phyloP scores from a whole-genome alignment of 64 coral and sea anemone genomes.

The Actinia equina region DNA sequence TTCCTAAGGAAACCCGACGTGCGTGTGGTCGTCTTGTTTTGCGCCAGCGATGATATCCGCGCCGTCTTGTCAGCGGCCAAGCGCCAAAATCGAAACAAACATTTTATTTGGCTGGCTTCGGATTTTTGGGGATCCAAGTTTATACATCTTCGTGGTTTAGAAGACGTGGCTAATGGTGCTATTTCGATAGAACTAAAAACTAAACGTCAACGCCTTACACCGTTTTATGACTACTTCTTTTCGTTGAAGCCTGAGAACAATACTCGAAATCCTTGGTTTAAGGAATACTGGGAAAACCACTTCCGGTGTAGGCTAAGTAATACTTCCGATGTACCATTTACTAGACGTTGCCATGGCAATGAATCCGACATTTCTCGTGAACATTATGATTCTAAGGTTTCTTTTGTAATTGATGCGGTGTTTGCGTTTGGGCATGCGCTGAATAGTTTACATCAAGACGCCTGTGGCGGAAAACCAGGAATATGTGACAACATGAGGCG shows the following conservation, averaged over 20 bases:
- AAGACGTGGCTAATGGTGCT: constrained; percentile 61
- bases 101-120: constrained; percentile 75
- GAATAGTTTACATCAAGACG: constrained; percentile 46
- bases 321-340: not conserved
- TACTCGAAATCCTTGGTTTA: constrained; percentile 87
- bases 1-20: constrained; percentile 36
- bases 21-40: constrained; percentile 82
- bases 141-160: constrained; percentile 52
- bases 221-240: constrained; percentile 68
- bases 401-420: constrained; percentile 87
- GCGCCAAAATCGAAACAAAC: constrained; percentile 14
- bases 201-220: constrained; percentile 19
- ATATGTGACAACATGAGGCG: constrained; percentile 42
- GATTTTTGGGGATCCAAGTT: constrained; percentile 83
- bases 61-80: constrained; percentile 62
- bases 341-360: constrained; percentile 11
- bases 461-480: constrained; percentile 33
- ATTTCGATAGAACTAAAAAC: constrained; percentile 69
- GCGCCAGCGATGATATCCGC: constrained; percentile 57
- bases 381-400: constrained; percentile 65
- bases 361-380: not conserved
- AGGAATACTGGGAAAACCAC: constrained; percentile 76
- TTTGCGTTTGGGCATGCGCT: constrained; percentile 78
- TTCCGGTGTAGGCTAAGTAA: constrained; percentile 32
- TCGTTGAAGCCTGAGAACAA: constrained; percentile 53